phyloP scores from a whole-genome alignment of 2,113 vertebrate species.

The Rhynchopsitta pachyrhyncha region DNA sequence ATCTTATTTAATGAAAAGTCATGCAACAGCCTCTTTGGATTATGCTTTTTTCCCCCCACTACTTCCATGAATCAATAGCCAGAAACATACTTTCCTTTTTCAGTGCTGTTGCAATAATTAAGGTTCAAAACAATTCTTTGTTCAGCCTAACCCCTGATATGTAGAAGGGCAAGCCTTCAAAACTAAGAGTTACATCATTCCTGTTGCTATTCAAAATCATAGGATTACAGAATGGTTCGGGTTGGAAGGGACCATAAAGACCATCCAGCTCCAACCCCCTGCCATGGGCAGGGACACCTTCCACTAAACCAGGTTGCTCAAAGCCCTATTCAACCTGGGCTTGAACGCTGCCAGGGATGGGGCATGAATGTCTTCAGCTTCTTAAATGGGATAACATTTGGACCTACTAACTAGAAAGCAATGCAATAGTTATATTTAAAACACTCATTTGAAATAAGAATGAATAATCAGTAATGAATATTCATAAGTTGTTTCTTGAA shows the following conservation, averaged over 20 bases:
- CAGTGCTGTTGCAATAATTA: not conserved
- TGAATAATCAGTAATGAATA: not conserved
- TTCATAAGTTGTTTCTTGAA: not conserved
- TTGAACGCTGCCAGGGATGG: not conserved
- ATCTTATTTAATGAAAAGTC: not conserved
- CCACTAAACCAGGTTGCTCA: not conserved
- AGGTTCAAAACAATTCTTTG: not conserved
- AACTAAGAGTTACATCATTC: not conserved
- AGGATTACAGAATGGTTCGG: not conserved
- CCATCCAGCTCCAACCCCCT: not conserved
- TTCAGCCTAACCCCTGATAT: not conserved
- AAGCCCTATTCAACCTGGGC: not conserved
- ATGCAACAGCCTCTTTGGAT: not conserved
- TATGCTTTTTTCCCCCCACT: not conserved
- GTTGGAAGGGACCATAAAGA: not conserved
- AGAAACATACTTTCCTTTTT: not conserved
- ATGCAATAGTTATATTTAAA: not conserved
- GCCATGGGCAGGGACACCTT: not conserved
- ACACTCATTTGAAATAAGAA: not conserved
- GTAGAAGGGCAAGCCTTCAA: not conserved
- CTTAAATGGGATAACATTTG: accelerated
- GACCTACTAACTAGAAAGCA: not conserved
- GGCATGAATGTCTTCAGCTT: not conserved
- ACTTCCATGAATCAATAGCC: not conserved
- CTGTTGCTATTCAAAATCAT: not conserved